phyloP scores from a whole-genome alignment of 2,888 invertebrate genomes.

The Dyspetes luteomarginatus region DNA sequence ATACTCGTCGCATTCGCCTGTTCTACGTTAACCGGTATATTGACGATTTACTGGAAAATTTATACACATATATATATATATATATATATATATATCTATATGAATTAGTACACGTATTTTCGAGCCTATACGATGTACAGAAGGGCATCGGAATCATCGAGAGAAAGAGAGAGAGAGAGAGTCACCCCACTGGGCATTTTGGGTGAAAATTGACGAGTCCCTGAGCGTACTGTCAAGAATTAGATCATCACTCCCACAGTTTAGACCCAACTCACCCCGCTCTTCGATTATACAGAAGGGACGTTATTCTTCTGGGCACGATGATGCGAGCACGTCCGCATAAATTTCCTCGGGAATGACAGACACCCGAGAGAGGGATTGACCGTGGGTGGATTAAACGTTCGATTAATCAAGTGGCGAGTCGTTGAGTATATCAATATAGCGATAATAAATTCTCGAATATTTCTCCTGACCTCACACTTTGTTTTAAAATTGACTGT shows the following conservation, averaged over 20 bases:
- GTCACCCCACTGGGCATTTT: conserved; percentile 37
- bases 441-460: conserved; percentile 2
- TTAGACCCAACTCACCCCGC: conserved; percentile 41
- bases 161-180: background rate
- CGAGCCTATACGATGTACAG: background rate
- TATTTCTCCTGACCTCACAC: conserved; percentile 17
- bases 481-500: background rate
- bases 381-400: conserved; percentile 20
- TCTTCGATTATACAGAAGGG: background rate
- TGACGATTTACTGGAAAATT: conserved; percentile 15
- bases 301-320: conserved; percentile 18
- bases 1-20: conserved; percentile 53
- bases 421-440: conserved; percentile 30
- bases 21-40: conserved; percentile 46
- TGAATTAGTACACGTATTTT: background rate
- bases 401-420: conserved; percentile 41
- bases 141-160: conserved; percentile 42
- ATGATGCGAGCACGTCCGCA: conserved; percentile 28
- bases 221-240: conserved; percentile 55
- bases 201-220: conserved; percentile 40
- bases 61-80: background rate
- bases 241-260: conserved; percentile 40
- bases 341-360: conserved; percentile 36
- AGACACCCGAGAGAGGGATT: background rate
- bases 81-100: background rate